These are phyloP conservation scores for Camptogramma bilineatum DNA, from an alignment of 2,888 invertebrate species.

Conservation along the genomic window DNA sequence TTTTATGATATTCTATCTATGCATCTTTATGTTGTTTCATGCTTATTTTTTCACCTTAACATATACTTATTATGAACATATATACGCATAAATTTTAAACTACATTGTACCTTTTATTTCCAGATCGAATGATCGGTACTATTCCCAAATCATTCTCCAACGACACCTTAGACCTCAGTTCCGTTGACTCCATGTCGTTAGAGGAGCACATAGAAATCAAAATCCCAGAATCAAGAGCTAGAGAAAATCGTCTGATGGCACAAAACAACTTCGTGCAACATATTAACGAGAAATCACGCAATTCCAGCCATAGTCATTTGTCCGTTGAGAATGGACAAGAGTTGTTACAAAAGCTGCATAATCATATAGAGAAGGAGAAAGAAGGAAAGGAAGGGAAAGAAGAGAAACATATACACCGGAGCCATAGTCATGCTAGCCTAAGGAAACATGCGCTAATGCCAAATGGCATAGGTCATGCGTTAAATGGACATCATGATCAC, in stretches of 20 bases:
- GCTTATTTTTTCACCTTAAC: background rate
- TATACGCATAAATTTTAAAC: background rate
- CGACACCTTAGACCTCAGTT: slow-evolving; percentile 86
- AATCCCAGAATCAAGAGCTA: slow-evolving; percentile 80
- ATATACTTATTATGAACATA: too few relatives aligned
- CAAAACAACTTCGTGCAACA: slow-evolving; percentile 79
- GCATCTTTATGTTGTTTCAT: background rate
- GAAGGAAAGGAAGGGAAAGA: slow-evolving; percentile 49
- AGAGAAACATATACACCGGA: slow-evolving; percentile 68
- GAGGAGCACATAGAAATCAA: slow-evolving; percentile 87
- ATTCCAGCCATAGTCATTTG: slow-evolving; percentile 69
- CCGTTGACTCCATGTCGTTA: slow-evolving; percentile 87
- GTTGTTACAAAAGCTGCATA: slow-evolving; percentile 52
- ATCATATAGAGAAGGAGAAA: slow-evolving; percentile 50
- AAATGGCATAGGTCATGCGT: slow-evolving; percentile 71
- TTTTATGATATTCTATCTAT: too few relatives aligned
- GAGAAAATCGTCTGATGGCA: slow-evolving; percentile 80
- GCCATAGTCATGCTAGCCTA: slow-evolving; percentile 79
- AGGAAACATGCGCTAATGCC: slow-evolving; percentile 72
- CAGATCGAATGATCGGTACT: slow-evolving; percentile 81
- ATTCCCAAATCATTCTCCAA: slow-evolving; percentile 85
- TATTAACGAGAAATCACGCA: slow-evolving; percentile 75
- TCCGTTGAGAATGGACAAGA: slow-evolving; percentile 72
- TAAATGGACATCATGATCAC: slow-evolving; percentile 65
- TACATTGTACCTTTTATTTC: slow-evolving; percentile 30